Conservation (phyloP, 2,888 invertebrate genomes). For the Stictocephala bisonia region DNA sequence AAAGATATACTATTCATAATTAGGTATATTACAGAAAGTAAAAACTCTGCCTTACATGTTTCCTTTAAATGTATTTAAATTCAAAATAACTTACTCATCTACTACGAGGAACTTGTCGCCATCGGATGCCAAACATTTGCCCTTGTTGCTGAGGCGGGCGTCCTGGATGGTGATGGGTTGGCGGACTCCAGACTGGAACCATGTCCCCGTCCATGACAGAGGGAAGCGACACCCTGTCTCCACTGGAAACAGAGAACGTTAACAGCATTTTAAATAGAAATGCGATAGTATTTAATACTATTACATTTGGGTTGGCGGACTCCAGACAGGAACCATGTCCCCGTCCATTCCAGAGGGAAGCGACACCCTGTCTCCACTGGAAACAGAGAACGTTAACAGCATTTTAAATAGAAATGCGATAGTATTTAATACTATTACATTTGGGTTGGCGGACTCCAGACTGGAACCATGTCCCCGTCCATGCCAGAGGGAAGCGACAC, state of each 20-base stretch:
- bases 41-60: too few relatives aligned
- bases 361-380: constrained; percentile 76
- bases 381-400: too few relatives aligned
- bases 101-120: constrained; percentile 90
- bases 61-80: too few relatives aligned
- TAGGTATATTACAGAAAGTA: too few relatives aligned
- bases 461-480: constrained; percentile 93
- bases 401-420: too few relatives aligned
- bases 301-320: constrained; percentile 88
- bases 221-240: constrained; percentile 82
- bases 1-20: too few relatives aligned
- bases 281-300: too few relatives aligned
- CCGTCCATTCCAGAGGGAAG: constrained; percentile 87
- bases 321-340: constrained; percentile 92
- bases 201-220: constrained; percentile 85
- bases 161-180: constrained; percentile 86
- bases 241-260: too few relatives aligned
- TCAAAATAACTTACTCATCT: constrained; percentile 91
- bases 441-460: constrained; percentile 89
- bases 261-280: constrained; percentile 46
- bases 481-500: constrained; percentile 83
- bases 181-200: constrained; percentile 92
- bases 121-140: constrained; percentile 83
- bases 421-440: too few relatives aligned
- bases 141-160: constrained; percentile 85